These are phyloP conservation scores for Drosophila barbarae DNA, from an alignment of 2,888 invertebrate species.

Conservation along the genomic window DNA sequence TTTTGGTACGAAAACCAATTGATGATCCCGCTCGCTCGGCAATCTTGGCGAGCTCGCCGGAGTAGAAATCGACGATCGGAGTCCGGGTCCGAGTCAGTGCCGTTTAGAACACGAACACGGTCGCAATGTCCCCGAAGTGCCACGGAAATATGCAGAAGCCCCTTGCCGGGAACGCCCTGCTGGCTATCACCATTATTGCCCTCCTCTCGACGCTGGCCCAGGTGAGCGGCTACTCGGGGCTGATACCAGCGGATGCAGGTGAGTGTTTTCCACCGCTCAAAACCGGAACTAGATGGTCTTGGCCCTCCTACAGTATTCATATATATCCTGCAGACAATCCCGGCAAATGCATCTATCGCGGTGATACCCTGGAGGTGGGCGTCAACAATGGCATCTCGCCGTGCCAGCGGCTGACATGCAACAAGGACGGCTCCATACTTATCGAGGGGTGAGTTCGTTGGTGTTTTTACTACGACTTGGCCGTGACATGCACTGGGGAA, in stretches of 20 bases:
- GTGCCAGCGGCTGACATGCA: slow-evolving; percentile 75
- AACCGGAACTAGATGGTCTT: neutral
- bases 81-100: slow-evolving; percentile 51
- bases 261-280: neutral
- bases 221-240: slow-evolving; percentile 58
- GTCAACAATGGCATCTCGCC: slow-evolving; percentile 72
- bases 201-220: slow-evolving; percentile 25
- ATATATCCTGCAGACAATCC: slow-evolving; percentile 52
- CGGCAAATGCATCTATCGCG: slow-evolving; percentile 77
- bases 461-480: slow-evolving; percentile 4
- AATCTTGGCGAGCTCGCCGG: slow-evolving; percentile 3
- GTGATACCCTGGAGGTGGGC: slow-evolving; percentile 69
- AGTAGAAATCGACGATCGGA: slow-evolving; percentile 32
- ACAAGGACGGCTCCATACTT: slow-evolving; percentile 73
- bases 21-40: slow-evolving; percentile 23
- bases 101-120: slow-evolving; percentile 56
- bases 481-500: slow-evolving; percentile 10
- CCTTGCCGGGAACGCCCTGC: neutral
- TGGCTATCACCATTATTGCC: slow-evolving; percentile 26
- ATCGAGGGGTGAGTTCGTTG: slow-evolving; percentile 75
- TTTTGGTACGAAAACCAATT: slow-evolving; percentile 17
- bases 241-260: slow-evolving; percentile 71
- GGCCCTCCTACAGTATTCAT: neutral
- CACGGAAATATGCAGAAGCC: slow-evolving; percentile 1
- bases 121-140: slow-evolving; percentile 52